Conservation (phyloP, 2,113 vertebrate species). For the Hoplias malabaricus region DNA sequence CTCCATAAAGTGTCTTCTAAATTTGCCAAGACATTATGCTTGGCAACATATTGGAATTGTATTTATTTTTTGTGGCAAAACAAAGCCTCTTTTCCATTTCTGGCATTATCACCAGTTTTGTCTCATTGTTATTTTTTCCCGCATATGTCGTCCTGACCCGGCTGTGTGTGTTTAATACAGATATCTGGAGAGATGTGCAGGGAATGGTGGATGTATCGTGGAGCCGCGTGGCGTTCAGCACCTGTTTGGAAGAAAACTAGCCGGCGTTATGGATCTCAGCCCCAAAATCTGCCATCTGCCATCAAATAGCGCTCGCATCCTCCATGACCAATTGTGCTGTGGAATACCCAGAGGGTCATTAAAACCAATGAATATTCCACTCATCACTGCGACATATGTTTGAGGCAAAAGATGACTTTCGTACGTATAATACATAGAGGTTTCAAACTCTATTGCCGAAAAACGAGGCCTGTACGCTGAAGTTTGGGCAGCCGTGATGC, state of each 20-base stretch:
- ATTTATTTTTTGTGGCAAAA: too few species aligned
- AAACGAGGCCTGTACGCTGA: too few species aligned
- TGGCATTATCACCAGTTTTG: too few species aligned
- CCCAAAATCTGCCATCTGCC: slow-evolving; percentile 72
- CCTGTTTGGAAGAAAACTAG: slow-evolving; percentile 45
- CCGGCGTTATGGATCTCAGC: slow-evolving; percentile 57
- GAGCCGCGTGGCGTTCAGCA: slow-evolving; percentile 13
- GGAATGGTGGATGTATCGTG: background rate
- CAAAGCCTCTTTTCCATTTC: background rate
- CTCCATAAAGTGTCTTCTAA: too few species aligned
- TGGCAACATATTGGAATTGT: background rate
- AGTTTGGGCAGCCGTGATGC: too few species aligned
- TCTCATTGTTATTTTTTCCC: background rate
- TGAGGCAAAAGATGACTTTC: background rate
- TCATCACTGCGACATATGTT: slow-evolving; percentile 19
- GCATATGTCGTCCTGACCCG: background rate
- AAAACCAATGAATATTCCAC: slow-evolving; percentile 16
- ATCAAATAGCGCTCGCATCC: slow-evolving; percentile 64
- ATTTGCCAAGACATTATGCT: too few species aligned
- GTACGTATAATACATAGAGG: background rate
- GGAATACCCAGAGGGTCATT: slow-evolving; percentile 70
- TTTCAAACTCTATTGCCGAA: background rate
- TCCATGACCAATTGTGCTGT: slow-evolving; percentile 75
- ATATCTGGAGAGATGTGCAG: slow-evolving; percentile 10
- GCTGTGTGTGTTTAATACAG: background rate